A percentile compares a stretch with the other conserved stretches of the same genome.
These are phyloP conservation scores for Brachionichthys hirsutus DNA, from an alignment of 2,113 vertebrate species.

Conservation along the genomic window DNA sequence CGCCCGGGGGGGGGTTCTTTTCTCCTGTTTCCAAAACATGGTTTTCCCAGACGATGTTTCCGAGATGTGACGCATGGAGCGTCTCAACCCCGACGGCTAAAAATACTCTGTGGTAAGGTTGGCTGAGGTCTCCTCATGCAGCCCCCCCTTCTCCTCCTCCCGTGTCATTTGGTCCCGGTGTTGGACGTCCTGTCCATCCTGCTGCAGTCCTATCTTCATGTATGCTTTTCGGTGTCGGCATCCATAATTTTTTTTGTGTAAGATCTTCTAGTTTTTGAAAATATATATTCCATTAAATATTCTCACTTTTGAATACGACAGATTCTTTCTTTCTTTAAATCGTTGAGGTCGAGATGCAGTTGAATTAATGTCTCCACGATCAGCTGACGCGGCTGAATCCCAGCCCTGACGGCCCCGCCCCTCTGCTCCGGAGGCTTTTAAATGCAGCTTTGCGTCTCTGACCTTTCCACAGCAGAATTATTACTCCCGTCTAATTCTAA, in stretches of 20 bases:
- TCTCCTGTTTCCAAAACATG: constrained; percentile 43
- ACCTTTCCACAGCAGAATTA: constrained; percentile 43
- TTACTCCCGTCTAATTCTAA: constrained; percentile 23
- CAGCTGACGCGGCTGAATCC: constrained; percentile 24
- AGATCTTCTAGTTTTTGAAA: too few relatives aligned
- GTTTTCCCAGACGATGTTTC: constrained; percentile 76
- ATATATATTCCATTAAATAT: too few relatives aligned
- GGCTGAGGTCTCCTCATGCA: constrained; percentile 43
- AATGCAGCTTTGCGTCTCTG: constrained; percentile 40
- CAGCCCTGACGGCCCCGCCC: constrained; percentile 10
- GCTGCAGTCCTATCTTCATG: neutral
- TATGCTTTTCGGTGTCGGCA: too few relatives aligned
- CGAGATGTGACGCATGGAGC: constrained; percentile 67
- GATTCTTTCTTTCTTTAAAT: too few relatives aligned
- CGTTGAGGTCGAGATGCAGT: neutral
- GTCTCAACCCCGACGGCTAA: constrained; percentile 55
- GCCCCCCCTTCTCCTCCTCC: neutral
- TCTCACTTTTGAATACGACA: too few relatives aligned
- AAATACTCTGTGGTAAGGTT: constrained; percentile 60
- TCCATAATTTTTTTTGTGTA: too few relatives aligned
- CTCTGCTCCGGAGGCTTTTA: constrained; percentile 19
- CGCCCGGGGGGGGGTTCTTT: constrained; percentile 21
- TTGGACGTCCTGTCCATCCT: constrained; percentile 20
- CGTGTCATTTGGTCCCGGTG: constrained; percentile 3
- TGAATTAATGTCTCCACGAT: constrained; percentile 21